Evolutionary conservation across 2,113 vertebrate species (phyloP).

Genomic region (Entomyzon cyanotis): DNA sequence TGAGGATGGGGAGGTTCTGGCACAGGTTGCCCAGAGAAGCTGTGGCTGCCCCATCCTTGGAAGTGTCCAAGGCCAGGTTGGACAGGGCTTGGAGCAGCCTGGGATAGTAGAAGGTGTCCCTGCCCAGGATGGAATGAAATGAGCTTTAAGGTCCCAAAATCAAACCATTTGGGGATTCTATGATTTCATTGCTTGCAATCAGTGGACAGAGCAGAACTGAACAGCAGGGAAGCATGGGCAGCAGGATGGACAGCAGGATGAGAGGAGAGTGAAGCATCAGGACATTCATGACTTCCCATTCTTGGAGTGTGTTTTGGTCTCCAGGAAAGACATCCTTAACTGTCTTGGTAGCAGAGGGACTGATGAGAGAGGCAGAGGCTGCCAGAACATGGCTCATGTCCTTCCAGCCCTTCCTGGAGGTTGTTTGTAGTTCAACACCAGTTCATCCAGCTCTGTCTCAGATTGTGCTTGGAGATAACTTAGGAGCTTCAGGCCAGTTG

Average conservation of each 20-base stretch:
- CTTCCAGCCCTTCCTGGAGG: neutral
- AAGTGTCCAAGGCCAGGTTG: neutral
- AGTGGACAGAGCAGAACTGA: neutral
- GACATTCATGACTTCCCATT: neutral
- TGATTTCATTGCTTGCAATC: neutral
- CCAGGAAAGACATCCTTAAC: neutral
- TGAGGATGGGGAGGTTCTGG: neutral
- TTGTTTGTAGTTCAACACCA: neutral
- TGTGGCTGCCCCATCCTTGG: neutral
- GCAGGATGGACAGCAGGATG: neutral
- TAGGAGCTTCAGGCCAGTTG: neutral
- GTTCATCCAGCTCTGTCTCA: neutral
- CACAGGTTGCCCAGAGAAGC: neutral
- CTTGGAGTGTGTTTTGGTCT: neutral
- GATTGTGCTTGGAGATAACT: neutral
- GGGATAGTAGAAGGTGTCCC: neutral
- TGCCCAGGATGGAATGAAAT: neutral
- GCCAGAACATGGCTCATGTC: neutral
- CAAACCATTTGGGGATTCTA: accelerated
- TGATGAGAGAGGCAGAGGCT: neutral
- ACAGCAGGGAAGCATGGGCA: neutral
- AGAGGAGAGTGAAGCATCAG: neutral
- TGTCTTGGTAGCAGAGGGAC: neutral
- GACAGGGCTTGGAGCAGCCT: neutral
- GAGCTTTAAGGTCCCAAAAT: neutral